These are phyloP conservation scores for Enteromius viviparus DNA, from an alignment of 2,797 vertebrate genomes.

Conservation along the genomic window DNA sequence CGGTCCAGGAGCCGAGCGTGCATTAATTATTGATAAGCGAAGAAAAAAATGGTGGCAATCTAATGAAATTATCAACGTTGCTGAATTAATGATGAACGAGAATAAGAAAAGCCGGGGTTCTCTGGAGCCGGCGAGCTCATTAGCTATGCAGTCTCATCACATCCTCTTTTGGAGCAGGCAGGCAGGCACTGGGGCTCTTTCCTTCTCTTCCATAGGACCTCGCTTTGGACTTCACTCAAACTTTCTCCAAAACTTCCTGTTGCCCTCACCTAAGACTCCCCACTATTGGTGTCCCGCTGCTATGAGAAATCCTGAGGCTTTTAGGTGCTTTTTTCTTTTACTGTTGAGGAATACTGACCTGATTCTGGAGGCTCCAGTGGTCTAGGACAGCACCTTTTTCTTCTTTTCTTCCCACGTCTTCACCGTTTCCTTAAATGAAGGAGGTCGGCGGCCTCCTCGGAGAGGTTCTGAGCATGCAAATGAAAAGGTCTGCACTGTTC, in stretches of 20 bases:
- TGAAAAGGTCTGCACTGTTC: slow-evolving; percentile 61
- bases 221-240: slow-evolving; percentile 88
- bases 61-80: slow-evolving; percentile 99
- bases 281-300: slow-evolving; percentile 51
- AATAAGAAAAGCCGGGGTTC: slow-evolving; percentile 94
- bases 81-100: slow-evolving; percentile 99
- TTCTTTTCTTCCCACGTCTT: neutral
- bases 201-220: slow-evolving; percentile 73
- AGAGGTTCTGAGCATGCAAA: slow-evolving; percentile 78
- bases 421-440: slow-evolving; percentile 26
- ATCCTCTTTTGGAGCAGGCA: slow-evolving; percentile 86
- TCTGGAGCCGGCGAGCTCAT: slow-evolving; percentile 91
- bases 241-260: slow-evolving; percentile 65
- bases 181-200: slow-evolving; percentile 78
- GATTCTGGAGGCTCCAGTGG: slow-evolving; percentile 59
- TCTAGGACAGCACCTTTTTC: slow-evolving; percentile 52
- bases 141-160: slow-evolving; percentile 93
- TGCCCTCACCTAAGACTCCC: slow-evolving; percentile 43
- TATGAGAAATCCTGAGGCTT: slow-evolving; percentile 67
- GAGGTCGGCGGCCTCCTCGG: slow-evolving; percentile 66
- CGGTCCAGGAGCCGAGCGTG: slow-evolving; percentile 75
- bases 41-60: slow-evolving; percentile 71
- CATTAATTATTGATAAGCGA: slow-evolving; percentile 96
- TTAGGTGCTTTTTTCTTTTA: slow-evolving; percentile 64
- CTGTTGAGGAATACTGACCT: slow-evolving; percentile 49